A percentile compares a stretch with the other conserved stretches of the same genome.
phyloP scores from a whole-genome alignment of 1,140 invertebrate species.

The Bombus waltoni region DNA sequence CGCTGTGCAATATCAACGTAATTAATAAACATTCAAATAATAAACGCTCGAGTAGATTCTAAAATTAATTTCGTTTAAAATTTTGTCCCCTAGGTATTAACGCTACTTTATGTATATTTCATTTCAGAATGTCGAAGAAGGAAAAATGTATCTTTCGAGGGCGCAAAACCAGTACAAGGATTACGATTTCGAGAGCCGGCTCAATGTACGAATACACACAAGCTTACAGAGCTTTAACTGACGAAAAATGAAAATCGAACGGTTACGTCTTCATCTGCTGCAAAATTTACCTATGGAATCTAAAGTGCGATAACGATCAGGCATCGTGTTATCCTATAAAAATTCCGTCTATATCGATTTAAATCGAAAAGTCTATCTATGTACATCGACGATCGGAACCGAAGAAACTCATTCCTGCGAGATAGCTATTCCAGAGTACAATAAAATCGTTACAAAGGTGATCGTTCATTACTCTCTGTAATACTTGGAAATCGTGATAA shows the following conservation, averaged over 20 bases:
- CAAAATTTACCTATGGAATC: not conserved
- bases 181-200: slow-evolving; percentile 88
- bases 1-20: slow-evolving; percentile 83
- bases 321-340: slow-evolving; percentile 3
- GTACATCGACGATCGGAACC: not conserved
- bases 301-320: not conserved
- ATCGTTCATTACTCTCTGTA: slow-evolving; percentile 17
- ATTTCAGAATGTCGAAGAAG: slow-evolving; percentile 84
- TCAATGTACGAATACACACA: slow-evolving; percentile 86
- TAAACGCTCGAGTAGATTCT: not conserved
- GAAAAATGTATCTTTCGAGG: slow-evolving; percentile 80
- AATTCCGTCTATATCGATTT: not conserved
- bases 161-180: slow-evolving; percentile 85
- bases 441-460: slow-evolving; percentile 18
- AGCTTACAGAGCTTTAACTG: slow-evolving; percentile 80
- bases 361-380: not conserved
- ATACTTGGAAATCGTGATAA: not conserved
- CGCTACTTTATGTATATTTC: not conserved
- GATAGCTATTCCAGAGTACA: not conserved
- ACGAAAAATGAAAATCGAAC: slow-evolving; percentile 20
- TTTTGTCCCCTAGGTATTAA: not conserved
- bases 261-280: not conserved
- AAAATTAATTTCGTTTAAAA: not conserved
- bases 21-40: slow-evolving; percentile 54
- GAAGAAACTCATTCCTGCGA: not conserved